Base-by-base conservation (phyloP, 2,113 vertebrate genomes). In the Marmota monax region DNA sequence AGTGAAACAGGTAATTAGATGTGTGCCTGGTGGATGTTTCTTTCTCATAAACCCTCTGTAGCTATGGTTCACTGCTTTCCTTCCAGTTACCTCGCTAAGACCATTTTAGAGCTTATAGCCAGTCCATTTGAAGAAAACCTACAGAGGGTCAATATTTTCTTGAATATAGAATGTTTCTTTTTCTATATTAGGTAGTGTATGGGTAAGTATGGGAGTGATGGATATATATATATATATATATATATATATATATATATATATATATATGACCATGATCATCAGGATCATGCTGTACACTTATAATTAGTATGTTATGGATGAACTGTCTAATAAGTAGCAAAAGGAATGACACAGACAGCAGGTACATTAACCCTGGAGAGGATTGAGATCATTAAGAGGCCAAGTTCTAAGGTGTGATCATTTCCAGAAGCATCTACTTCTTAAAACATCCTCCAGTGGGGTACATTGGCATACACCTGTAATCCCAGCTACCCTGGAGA, bases 21-120 rank as follows among this genome's bases (percentile, higher is more conserved):
- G 1, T 11, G 1, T 45, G 7, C 14, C 29, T 73, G 48, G 27
- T 22, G 0, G 11, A 16, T 29, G 0, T 20, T 76, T 84, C 8
- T 14, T 65, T 79, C 7, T 92, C 1, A 12, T 11, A 39, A 76
- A 29, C 13, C 8, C 16, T 87, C 17, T 67, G 9, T 14, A 84
- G 51, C 37, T 51, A 2, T 18, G 48, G 5, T 0, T 6, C 1
- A 23, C 23, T 48, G 5, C 25, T 65, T 7, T 65, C 76, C 69
- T 13, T 92, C 18, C 34, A 7, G 18, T 10, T 45, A 39, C 53
- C 11, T 25, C 34, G 25, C 32, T 85, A 16, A 23, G 39, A 56
- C 7, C 5, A 72, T 37, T 53, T 20, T 82, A 77, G 34, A 72
- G 18, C 4, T 77, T 45, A 76, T 5, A 67, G 42, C 20, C 51